Conservation (phyloP, 2,113 vertebrate genomes). For the Tyto alba region DNA sequence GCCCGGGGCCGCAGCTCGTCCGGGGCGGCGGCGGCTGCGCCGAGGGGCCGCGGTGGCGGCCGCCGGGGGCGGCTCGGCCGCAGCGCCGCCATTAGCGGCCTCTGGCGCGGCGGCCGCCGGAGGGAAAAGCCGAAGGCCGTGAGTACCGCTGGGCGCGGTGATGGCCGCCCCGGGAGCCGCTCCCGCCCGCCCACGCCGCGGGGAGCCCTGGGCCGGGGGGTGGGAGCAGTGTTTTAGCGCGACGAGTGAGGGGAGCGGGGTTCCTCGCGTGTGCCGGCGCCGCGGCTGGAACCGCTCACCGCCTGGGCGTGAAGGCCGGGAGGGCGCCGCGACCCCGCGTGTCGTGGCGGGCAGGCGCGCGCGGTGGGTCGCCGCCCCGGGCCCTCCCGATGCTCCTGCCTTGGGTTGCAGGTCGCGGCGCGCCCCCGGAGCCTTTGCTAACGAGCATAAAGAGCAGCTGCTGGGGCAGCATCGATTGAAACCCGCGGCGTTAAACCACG, state of each 20-base stretch:
- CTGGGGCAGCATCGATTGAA: rapidly evolving
- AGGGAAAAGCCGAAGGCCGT: background rate
- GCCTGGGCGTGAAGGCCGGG: background rate
- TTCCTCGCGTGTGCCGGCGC: too few species aligned
- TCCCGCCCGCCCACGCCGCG: too few species aligned
- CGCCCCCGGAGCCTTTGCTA: rapidly evolving
- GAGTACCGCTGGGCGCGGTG: background rate
- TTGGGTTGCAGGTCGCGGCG: rapidly evolving
- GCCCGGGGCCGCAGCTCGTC: background rate
- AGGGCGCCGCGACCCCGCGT: background rate
- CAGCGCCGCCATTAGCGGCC: background rate
- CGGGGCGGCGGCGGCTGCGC: background rate
- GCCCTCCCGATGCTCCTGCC: background rate
- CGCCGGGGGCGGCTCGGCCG: background rate
- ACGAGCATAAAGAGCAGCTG: background rate
- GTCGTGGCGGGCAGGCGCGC: background rate
- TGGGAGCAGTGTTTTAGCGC: too few species aligned
- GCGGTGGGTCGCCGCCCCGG: too few species aligned
- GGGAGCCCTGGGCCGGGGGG: too few species aligned
- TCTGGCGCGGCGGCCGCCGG: background rate
- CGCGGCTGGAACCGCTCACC: too few species aligned
- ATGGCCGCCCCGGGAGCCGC: background rate
- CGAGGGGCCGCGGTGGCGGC: background rate
- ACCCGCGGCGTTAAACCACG: background rate
- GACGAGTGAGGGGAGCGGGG: too few species aligned